phyloP scores from a whole-genome alignment of 2,888 invertebrate genomes.

The Zeuzera pyrina region DNA sequence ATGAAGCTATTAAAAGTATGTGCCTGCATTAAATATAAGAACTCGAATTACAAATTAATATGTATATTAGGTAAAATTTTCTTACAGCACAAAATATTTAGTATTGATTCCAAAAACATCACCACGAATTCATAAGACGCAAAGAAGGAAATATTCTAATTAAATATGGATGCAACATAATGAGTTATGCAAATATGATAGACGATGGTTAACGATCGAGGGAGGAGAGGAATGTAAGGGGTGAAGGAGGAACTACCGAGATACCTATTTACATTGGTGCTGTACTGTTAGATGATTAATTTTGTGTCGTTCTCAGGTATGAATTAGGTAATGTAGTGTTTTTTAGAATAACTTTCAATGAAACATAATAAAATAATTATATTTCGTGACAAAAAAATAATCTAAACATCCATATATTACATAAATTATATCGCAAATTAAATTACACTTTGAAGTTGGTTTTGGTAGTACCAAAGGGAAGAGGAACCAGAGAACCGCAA shows the following conservation, averaged over 20 bases:
- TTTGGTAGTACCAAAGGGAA: too few relatives aligned
- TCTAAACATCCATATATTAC: not conserved
- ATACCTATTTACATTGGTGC: slow-evolving; percentile 14
- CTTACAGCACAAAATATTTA: too few relatives aligned
- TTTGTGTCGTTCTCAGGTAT: too few relatives aligned
- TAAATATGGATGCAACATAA: slow-evolving; percentile 69
- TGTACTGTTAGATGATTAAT: slow-evolving; percentile 38
- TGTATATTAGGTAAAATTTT: too few relatives aligned
- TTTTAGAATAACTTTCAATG: too few relatives aligned
- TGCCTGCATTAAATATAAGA: too few relatives aligned
- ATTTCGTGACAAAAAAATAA: not conserved
- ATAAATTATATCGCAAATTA: not conserved
- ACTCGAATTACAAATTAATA: too few relatives aligned
- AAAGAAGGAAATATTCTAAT: slow-evolving; percentile 63
- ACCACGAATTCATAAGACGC: slow-evolving; percentile 19
- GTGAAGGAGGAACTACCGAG: slow-evolving; percentile 15
- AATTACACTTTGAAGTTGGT: too few relatives aligned
- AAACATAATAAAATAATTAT: too few relatives aligned
- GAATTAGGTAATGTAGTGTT: too few relatives aligned
- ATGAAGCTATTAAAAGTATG: slow-evolving; percentile 10
- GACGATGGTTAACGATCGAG: slow-evolving; percentile 48
- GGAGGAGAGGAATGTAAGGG: slow-evolving; percentile 16
- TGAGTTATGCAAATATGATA: slow-evolving; percentile 68
- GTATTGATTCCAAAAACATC: too few relatives aligned
- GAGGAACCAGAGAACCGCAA: too few relatives aligned